Evolutionary conservation across 2,113 vertebrate species (phyloP).

Genomic region (Boulengeromyrus knoepffleri): DNA sequence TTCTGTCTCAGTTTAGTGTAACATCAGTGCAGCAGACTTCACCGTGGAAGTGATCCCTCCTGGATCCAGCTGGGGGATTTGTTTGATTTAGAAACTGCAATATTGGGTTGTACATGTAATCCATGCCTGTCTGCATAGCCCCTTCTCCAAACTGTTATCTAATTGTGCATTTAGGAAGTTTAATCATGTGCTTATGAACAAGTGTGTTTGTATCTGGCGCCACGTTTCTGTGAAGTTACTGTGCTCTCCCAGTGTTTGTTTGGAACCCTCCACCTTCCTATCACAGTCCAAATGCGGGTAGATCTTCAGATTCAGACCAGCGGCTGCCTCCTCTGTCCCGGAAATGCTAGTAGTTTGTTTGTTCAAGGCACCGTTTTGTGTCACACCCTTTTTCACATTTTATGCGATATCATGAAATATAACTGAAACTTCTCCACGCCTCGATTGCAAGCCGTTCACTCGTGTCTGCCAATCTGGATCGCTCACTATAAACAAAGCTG

Average conservation of each 20-base stretch:
- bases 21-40: not conserved
- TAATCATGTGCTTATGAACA: not conserved
- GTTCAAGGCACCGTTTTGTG: not conserved
- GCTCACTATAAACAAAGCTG: not conserved
- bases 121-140: not conserved
- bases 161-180: slow-evolving; percentile 1
- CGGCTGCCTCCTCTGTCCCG: slow-evolving; percentile 87
- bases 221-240: not conserved
- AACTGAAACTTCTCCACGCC: not conserved
- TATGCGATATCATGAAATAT: not conserved
- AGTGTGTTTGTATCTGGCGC: not conserved
- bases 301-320: slow-evolving; percentile 76
- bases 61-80: not conserved
- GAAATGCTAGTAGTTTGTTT: not conserved
- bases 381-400: not conserved
- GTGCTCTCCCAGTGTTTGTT: not conserved
- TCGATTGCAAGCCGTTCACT: not conserved
- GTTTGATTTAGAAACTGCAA: not conserved
- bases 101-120: not conserved
- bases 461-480: not conserved
- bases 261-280: not conserved
- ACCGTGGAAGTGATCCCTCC: not conserved
- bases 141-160: not conserved
- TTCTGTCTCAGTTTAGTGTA: not conserved
- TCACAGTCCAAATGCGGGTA: not conserved